Percentiles rank a stretch among this genome's conserved stretches.
These are phyloP conservation scores for Zosterops pallidus DNA, from an alignment of 2,113 vertebrate species.

Conservation along the genomic window DNA sequence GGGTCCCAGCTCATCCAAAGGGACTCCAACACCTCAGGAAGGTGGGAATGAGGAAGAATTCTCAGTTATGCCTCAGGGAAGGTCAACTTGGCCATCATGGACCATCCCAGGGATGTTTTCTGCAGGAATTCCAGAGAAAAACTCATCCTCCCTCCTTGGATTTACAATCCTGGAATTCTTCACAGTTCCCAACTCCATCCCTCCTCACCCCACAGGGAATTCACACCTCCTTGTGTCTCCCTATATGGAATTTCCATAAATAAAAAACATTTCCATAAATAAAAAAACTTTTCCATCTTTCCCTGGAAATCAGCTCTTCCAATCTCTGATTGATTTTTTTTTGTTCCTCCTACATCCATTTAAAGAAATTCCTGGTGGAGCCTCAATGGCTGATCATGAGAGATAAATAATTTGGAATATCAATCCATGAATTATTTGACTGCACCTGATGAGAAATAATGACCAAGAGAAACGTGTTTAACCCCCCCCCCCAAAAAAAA, in stretches of 20 bases:
- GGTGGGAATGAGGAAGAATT: background rate
- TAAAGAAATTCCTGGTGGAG: constrained; percentile 1
- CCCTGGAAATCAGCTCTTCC: background rate
- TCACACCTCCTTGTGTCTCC: background rate
- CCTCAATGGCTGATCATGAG: background rate
- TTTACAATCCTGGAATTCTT: background rate
- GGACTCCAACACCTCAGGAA: background rate
- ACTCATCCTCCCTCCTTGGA: background rate
- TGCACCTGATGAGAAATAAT: constrained; percentile 17
- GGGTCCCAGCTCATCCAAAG: too few relatives aligned
- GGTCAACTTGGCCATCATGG: accelerated
- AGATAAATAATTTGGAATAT: background rate
- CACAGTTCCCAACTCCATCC: background rate
- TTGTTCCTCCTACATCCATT: background rate
- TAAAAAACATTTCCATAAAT: background rate
- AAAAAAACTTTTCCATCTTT: background rate
- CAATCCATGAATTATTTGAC: background rate
- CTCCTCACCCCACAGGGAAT: background rate
- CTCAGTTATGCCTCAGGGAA: background rate
- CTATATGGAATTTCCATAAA: background rate
- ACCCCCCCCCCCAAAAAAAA: too few relatives aligned
- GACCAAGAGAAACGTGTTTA: background rate
- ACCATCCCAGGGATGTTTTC: accelerated
- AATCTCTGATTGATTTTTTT: background rate
- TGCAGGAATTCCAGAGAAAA: background rate